Evolutionary conservation across 1,140 invertebrate genomes (phyloP).

Genomic region (Ostrea denselamellosa): DNA sequence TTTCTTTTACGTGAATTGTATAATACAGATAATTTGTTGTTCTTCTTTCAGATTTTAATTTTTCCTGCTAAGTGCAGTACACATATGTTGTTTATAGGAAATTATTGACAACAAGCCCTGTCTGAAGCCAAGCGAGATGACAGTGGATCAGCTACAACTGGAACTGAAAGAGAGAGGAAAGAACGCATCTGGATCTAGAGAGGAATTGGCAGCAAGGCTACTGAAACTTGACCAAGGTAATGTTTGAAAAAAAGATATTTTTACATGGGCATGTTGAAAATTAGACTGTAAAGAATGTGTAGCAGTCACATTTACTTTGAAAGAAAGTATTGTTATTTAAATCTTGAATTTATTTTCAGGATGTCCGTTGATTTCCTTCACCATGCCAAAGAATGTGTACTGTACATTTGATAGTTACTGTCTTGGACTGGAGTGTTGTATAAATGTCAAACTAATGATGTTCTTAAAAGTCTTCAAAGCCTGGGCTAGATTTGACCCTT

Average conservation of each 20-base stretch:
- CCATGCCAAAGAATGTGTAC: slow-evolving; percentile 63
- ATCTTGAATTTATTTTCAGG: slow-evolving; percentile 56
- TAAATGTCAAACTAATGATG: slow-evolving; percentile 62
- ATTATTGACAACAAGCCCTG: slow-evolving; percentile 67
- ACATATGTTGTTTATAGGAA: slow-evolving; percentile 45
- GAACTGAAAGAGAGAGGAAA: slow-evolving; percentile 57
- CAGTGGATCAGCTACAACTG: slow-evolving; percentile 58
- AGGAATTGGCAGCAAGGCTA: slow-evolving; percentile 37
- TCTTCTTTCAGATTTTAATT: background rate
- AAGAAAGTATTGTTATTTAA: background rate
- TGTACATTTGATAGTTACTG: slow-evolving; percentile 68
- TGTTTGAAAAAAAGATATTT: background rate
- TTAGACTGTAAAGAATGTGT: too few relatives aligned
- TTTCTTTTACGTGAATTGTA: background rate
- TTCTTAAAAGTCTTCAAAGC: slow-evolving; percentile 63
- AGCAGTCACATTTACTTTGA: too few relatives aligned
- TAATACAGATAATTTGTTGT: background rate
- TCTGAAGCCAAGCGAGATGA: slow-evolving; percentile 63
- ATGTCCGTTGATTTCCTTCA: slow-evolving; percentile 64
- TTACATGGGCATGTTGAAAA: too few relatives aligned
- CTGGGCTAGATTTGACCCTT: slow-evolving; percentile 65
- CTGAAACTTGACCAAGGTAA: slow-evolving; percentile 9
- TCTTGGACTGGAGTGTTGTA: slow-evolving; percentile 67
- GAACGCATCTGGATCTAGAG: slow-evolving; percentile 49
- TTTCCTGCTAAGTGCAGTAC: background rate